Conservation (phyloP, 2,797 vertebrate genomes). For the Gymnopithys bicolor region DNA sequence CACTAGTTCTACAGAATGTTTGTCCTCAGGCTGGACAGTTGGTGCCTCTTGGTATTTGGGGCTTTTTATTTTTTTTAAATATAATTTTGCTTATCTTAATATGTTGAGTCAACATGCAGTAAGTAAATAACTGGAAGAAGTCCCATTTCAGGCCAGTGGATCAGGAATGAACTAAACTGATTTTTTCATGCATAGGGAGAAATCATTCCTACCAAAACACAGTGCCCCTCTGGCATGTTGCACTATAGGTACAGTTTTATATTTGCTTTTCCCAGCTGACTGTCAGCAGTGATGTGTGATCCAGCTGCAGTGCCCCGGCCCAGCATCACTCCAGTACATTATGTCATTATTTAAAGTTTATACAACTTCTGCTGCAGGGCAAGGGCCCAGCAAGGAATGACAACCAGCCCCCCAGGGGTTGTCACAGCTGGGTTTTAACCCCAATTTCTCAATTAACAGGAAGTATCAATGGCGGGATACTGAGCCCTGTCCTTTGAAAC, state of each 20-base stretch:
- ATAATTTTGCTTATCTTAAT: slow-evolving; percentile 9
- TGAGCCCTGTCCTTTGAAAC: neutral
- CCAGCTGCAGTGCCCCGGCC: slow-evolving; percentile 5
- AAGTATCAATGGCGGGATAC: neutral
- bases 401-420: neutral
- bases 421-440: neutral
- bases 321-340: neutral
- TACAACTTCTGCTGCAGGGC: slow-evolving; percentile 34
- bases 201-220: neutral
- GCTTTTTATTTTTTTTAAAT: neutral
- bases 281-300: neutral
- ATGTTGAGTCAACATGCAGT: neutral
- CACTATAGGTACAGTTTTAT: neutral
- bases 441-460: neutral
- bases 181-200: neutral
- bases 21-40: neutral
- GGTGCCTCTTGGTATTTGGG: neutral
- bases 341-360: slow-evolving; percentile 44
- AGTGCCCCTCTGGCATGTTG: accelerated
- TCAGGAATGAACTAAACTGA: neutral
- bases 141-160: neutral
- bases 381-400: neutral
- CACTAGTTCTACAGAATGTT: neutral
- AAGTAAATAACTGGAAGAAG: neutral
- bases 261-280: neutral